Evolutionary conservation across 2,113 vertebrate species (phyloP).

Genomic region (Candoia aspera): DNA sequence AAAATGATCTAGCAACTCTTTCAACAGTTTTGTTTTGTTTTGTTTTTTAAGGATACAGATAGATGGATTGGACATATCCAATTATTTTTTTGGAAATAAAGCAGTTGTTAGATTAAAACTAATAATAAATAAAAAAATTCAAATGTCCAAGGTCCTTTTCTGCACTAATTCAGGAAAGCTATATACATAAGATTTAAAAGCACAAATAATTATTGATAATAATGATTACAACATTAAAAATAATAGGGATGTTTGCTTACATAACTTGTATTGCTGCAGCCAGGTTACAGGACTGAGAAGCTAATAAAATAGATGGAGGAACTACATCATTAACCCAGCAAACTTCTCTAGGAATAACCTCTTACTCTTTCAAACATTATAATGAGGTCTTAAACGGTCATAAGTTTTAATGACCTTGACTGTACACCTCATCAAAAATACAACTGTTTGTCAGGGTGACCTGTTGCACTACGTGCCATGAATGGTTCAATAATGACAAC

Average conservation of each 20-base stretch:
- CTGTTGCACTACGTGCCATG: conserved; percentile 38
- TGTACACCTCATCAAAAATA: conserved; percentile 43
- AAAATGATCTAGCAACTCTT: not conserved
- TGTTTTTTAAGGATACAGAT: not conserved
- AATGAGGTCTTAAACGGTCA: conserved; percentile 31
- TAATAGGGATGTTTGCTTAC: not conserved
- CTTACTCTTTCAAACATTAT: conserved; percentile 31
- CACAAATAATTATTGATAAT: not conserved
- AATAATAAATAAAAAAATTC: not conserved
- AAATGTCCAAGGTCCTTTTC: not conserved
- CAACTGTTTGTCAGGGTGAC: conserved; percentile 35
- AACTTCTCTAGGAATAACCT: conserved; percentile 40
- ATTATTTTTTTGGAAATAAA: not conserved
- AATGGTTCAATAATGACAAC: conserved; percentile 57
- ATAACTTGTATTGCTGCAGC: not conserved
- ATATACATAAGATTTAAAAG: not conserved
- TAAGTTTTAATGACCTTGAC: conserved; percentile 51
- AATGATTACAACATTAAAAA: not conserved
- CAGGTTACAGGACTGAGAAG: conserved; percentile 7
- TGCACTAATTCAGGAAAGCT: not conserved
- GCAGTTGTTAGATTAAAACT: not conserved
- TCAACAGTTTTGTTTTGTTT: not conserved
- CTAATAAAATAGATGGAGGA: conserved; percentile 42
- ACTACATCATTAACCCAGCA: conserved; percentile 60
- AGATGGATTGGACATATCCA: not conserved